Percentiles rank a stretch among this genome's conserved stretches.
phyloP scores from a whole-genome alignment of 2,888 invertebrate species.

The Labia minor region DNA sequence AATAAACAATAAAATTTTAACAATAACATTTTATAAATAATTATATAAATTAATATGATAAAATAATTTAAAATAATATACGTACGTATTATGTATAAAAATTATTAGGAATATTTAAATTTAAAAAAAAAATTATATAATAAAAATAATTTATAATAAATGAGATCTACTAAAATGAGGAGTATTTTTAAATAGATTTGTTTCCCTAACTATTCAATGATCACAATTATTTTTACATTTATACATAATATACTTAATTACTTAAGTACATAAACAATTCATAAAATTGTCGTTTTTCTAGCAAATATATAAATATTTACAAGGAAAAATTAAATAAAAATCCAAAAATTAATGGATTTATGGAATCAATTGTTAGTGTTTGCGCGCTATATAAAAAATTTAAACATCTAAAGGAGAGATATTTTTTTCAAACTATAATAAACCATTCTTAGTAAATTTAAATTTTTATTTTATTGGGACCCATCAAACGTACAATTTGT shows the following conservation, averaged over 20 bases:
- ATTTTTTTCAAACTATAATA: too few relatives aligned
- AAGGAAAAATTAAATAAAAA: not conserved
- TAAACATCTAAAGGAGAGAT: too few relatives aligned
- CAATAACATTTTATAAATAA: too few relatives aligned
- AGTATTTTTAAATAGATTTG: slow-evolving; percentile 13
- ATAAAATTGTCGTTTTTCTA: not conserved
- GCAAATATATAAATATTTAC: not conserved
- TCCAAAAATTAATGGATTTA: too few relatives aligned
- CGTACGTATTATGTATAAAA: not conserved
- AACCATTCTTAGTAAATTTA: too few relatives aligned
- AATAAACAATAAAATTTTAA: too few relatives aligned
- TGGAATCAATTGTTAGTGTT: too few relatives aligned
- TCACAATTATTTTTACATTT: not conserved
- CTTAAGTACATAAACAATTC: not conserved
- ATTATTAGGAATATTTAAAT: not conserved
- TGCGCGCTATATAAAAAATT: too few relatives aligned
- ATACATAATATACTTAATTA: slow-evolving; percentile 4
- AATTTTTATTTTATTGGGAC: too few relatives aligned
- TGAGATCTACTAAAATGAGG: slow-evolving; percentile 9
- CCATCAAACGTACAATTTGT: too few relatives aligned
- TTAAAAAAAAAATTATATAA: not conserved
- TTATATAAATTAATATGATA: not conserved
- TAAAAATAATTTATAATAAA: not conserved
- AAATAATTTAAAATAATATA: not conserved
- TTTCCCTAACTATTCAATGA: not conserved